phyloP scores from a whole-genome alignment of 2,888 invertebrate genomes.

The Eutolmus rufibarbis region DNA sequence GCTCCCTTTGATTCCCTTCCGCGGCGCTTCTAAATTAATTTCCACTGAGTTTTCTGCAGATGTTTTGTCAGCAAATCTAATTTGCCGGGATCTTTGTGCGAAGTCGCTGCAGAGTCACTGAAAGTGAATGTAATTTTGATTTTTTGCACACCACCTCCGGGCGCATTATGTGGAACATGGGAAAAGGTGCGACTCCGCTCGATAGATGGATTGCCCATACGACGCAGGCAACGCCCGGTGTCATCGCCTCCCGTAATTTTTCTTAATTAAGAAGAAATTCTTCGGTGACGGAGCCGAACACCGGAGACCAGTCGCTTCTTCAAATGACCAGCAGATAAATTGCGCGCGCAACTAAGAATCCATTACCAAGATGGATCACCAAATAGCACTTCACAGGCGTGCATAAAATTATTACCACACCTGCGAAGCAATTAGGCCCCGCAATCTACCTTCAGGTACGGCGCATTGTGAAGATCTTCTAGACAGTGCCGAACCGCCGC shows the following conservation, averaged over 20 bases:
- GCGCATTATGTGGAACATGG: not conserved
- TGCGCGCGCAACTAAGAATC: not conserved
- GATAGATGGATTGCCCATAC: not conserved
- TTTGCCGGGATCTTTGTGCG: not conserved
- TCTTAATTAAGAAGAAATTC: conserved; percentile 7
- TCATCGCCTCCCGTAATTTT: not conserved
- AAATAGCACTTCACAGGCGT: conserved; percentile 10
- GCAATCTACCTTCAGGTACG: not conserved
- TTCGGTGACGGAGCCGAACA: not conserved
- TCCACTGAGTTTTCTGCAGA: not conserved
- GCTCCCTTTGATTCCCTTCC: not conserved
- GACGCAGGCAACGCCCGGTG: not conserved
- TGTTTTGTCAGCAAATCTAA: not conserved
- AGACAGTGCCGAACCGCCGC: not conserved
- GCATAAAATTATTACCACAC: conserved; percentile 40
- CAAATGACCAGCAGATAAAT: not conserved
- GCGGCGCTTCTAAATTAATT: conserved; percentile 14
- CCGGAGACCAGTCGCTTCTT: not conserved
- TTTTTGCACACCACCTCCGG: not conserved
- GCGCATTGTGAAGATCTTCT: not conserved
- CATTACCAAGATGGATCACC: conserved; percentile 30
- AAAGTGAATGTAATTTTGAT: conserved; percentile 13
- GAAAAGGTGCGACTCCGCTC: not conserved
- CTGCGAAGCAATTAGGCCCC: conserved; percentile 29
- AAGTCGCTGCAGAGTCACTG: not conserved